Percentiles rank a stretch among this genome's conserved stretches.
Conservation (phyloP, 2,113 vertebrate species). For the Lophochroa leadbeateri region DNA sequence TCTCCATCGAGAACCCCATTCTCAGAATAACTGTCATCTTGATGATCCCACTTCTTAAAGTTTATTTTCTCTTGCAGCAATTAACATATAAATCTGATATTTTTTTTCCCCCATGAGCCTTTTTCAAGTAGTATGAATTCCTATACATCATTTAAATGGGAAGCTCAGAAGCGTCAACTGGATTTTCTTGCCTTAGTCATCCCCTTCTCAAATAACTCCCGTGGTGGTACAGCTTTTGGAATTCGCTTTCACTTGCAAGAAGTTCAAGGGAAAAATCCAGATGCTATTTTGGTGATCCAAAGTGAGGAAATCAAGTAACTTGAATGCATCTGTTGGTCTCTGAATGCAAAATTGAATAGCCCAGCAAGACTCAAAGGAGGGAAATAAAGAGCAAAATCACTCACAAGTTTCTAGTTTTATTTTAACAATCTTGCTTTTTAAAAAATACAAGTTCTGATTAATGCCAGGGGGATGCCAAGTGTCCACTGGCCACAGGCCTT, state of each 20-base stretch:
- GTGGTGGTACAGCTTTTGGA: conserved; percentile 10
- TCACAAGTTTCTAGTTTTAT: conserved; percentile 75
- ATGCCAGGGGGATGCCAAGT: conserved; percentile 61
- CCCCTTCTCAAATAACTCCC: neutral
- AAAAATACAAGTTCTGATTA: conserved; percentile 59
- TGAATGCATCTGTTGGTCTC: neutral
- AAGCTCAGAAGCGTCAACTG: conserved; percentile 47
- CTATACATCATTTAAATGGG: neutral
- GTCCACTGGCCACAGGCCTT: neutral
- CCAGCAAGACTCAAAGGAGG: neutral
- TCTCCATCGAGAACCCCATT: neutral
- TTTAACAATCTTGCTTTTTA: conserved; percentile 76
- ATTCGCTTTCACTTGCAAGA: neutral
- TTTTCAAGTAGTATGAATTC: conserved; percentile 34
- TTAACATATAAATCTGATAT: conserved; percentile 27
- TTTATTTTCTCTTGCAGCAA: conserved; percentile 28
- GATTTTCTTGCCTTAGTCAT: conserved; percentile 23
- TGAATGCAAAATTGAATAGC: neutral
- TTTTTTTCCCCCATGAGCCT: neutral
- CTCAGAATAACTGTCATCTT: neutral
- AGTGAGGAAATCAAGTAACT: neutral
- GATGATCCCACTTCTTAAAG: conserved; percentile 14
- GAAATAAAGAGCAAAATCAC: conserved; percentile 6
- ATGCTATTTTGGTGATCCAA: neutral
- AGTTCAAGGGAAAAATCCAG: neutral